Base-by-base conservation (phyloP, 2,113 vertebrate species). In the Brachyhypopomus gauderio region DNA sequence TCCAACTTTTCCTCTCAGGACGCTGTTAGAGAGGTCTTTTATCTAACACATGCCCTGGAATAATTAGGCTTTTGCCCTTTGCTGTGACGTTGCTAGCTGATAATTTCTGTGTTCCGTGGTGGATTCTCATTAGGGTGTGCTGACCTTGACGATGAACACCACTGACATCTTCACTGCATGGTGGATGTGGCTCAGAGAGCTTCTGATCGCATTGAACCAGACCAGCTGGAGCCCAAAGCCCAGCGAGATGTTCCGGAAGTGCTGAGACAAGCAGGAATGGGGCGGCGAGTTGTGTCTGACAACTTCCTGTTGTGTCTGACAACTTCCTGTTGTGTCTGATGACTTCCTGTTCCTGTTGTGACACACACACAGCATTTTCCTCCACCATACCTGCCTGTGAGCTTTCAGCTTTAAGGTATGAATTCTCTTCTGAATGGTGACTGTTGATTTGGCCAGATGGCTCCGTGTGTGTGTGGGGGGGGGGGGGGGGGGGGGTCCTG, bases 81-180 rank as follows among this genome's bases (percentile, higher is more conserved):
- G 86, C 75, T 87, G 77, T 87, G 86, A 75, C 22, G 58, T 86
- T 75, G 85, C 88, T 88, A 84, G 87, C 90, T 87, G 88, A 90
- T 92, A 90, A 93, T 92, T 89, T 84, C 87, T 55, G 70, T 70
- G 82, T 83, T 91, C 89, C 78, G 86, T 36, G 82, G 83, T 85
- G 89, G 80, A 88, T 91, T 92, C 86, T 90, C 89, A 92, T 92
- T 89, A 89, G 88, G 81, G 82, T 75, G 59, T 52, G 75, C 69
- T 88, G 91, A 93, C 90, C 91, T 93, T 93, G 90, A 82, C 60
- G 86, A 89, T 88, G 89, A 83, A 85, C 88, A 89, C 86, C 87
- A 80, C 77, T 90, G 90, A 92, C 90, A 91, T 91, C 90, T 89
- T 88, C 87, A 89, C 90, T 86, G 88, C 84, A 87, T 86, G 86